phyloP scores from a whole-genome alignment of 2,797 vertebrate species.

The Dendrocincla tyrannina region DNA sequence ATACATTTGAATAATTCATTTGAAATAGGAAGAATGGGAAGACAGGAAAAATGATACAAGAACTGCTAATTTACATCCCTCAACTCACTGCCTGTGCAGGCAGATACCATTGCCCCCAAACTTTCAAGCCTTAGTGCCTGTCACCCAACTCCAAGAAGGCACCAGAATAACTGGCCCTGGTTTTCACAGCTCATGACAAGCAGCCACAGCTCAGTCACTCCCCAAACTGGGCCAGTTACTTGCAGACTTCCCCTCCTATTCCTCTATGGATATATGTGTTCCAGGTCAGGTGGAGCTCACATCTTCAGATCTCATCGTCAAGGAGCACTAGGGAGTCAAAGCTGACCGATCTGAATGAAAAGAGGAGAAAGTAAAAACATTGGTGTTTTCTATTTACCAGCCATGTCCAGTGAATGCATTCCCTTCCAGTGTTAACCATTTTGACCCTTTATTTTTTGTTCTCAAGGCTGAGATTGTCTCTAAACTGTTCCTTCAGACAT shows the following conservation, averaged over 20 bases:
- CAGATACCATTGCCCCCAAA: neutral
- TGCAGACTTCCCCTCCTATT: neutral
- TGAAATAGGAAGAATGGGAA: neutral
- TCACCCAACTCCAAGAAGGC: neutral
- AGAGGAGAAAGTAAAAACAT: neutral
- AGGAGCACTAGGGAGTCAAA: neutral
- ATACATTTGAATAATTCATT: neutral
- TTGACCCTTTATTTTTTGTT: neutral
- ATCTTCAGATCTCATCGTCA: neutral
- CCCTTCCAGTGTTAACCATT: neutral
- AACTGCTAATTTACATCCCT: neutral
- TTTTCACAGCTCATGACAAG: neutral
- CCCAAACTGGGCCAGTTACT: neutral
- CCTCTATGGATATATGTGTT: neutral
- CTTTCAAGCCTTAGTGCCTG: neutral
- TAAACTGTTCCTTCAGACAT: neutral
- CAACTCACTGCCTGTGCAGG: neutral
- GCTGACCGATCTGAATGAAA: neutral
- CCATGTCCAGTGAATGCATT: rapidly evolving
- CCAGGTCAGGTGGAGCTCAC: neutral
- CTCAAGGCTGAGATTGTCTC: neutral
- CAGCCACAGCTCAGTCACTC: neutral
- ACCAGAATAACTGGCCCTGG: neutral
- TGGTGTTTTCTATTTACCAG: neutral
- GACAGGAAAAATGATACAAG: rapidly evolving